A percentile compares a stretch with the other conserved stretches of the same genome.
Evolutionary conservation across 2,888 invertebrate genomes (phyloP).

Genomic region (Acrobasis suavella): DNA sequence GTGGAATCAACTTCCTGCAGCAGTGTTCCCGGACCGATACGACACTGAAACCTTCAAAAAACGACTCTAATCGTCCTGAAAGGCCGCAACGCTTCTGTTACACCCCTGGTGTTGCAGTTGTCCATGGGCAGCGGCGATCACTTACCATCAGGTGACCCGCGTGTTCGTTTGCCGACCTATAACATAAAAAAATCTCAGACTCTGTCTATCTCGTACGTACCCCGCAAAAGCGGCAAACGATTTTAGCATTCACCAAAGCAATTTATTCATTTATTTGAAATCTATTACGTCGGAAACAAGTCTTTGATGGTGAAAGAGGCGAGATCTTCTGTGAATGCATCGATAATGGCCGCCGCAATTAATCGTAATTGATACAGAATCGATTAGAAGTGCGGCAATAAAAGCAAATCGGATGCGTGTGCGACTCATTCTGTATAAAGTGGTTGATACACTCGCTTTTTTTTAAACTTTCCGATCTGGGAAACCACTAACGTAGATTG

Average conservation of each 20-base stretch:
- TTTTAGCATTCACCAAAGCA: background rate
- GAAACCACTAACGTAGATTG: background rate
- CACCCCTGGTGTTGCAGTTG: too few relatives aligned
- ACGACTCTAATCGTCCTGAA: too few relatives aligned
- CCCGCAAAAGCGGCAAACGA: too few relatives aligned
- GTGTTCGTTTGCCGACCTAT: too few relatives aligned
- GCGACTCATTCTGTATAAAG: conserved; percentile 8
- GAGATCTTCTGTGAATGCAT: conserved; percentile 2
- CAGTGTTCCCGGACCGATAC: too few relatives aligned
- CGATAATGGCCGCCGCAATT: conserved; percentile 10
- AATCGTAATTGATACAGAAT: conserved; percentile 21
- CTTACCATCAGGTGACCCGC: too few relatives aligned
- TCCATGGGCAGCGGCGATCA: too few relatives aligned
- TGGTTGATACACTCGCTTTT: background rate
- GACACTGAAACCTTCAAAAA: too few relatives aligned
- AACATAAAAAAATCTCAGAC: too few relatives aligned
- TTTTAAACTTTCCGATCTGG: background rate
- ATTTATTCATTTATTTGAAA: background rate
- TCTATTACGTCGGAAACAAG: conserved; percentile 3
- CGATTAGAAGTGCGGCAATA: conserved; percentile 22
- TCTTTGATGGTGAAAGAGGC: conserved; percentile 10
- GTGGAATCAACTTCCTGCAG: too few relatives aligned
- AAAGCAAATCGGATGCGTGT: conserved; percentile 13
- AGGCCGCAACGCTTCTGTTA: too few relatives aligned
- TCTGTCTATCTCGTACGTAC: too few relatives aligned